These are phyloP conservation scores for Eleginops maclovinus DNA, from an alignment of 2,113 vertebrate species.

Conservation along the genomic window DNA sequence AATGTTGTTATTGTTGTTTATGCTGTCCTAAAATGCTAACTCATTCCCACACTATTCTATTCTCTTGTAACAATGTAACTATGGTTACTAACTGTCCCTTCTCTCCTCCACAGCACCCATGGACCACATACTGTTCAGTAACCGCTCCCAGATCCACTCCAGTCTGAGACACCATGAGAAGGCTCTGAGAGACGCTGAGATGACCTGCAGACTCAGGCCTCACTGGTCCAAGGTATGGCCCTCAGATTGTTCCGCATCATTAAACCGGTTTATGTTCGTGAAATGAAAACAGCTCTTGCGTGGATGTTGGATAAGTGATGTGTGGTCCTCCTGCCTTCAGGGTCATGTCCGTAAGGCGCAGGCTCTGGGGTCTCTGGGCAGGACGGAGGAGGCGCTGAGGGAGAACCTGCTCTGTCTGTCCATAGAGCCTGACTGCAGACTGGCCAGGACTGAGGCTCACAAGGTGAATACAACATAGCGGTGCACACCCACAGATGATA, in stretches of 20 bases:
- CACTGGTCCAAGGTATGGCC: slow-evolving; percentile 89
- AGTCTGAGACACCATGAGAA: slow-evolving; percentile 88
- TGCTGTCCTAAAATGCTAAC: too few species aligned
- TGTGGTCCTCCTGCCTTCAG: slow-evolving; percentile 69
- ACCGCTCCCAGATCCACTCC: slow-evolving; percentile 93
- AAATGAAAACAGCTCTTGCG: background rate
- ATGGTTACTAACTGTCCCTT: background rate
- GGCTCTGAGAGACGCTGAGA: slow-evolving; percentile 88
- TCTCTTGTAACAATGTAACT: background rate
- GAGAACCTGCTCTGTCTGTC: slow-evolving; percentile 92
- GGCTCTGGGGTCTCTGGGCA: slow-evolving; percentile 88
- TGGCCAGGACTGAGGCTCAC: slow-evolving; percentile 86
- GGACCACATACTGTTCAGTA: slow-evolving; percentile 92
- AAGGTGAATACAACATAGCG: slow-evolving; percentile 79
- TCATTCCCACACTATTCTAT: background rate
- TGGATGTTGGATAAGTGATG: background rate
- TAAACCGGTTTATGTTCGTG: background rate
- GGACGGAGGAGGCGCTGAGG: slow-evolving; percentile 89
- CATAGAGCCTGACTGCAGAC: slow-evolving; percentile 88
- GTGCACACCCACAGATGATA: background rate
- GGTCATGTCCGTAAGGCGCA: slow-evolving; percentile 92
- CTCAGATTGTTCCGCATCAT: background rate
- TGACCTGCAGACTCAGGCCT: slow-evolving; percentile 89
- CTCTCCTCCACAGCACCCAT: slow-evolving; percentile 84
- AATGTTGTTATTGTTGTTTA: too few species aligned